Conservation (phyloP, 2,113 vertebrate genomes). For the Semnopithecus entellus region DNA sequence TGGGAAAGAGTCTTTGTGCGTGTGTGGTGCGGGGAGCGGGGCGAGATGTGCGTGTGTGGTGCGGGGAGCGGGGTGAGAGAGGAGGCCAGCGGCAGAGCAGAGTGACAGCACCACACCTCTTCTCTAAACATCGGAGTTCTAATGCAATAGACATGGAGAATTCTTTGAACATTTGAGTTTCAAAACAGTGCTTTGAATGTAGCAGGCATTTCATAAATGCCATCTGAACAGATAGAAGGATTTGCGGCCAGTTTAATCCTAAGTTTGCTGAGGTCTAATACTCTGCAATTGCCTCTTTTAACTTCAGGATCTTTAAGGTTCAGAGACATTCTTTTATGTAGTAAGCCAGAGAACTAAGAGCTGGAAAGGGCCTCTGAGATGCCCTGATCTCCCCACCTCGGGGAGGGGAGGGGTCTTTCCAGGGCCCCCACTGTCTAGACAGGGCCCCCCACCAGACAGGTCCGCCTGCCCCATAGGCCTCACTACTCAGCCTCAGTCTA, state of each 20-base stretch:
- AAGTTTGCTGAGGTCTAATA: too few relatives aligned
- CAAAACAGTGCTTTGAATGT: rapidly evolving
- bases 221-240: neutral
- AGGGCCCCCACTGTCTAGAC: neutral
- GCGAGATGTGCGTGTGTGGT: too few relatives aligned
- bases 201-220: neutral
- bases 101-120: neutral
- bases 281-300: neutral
- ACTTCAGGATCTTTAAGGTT: neutral
- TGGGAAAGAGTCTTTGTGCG: too few relatives aligned
- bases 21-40: too few relatives aligned
- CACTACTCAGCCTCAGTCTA: neutral
- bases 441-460: neutral
- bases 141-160: too few relatives aligned
- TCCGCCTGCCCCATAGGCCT: neutral
- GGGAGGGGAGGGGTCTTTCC: neutral
- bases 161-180: neutral
- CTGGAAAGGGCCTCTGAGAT: neutral
- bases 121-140: neutral
- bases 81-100: neutral
- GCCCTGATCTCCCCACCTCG: neutral
- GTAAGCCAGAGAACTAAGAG: neutral
- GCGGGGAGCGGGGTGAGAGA: too few relatives aligned
- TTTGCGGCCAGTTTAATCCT: neutral
- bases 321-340: neutral